A percentile compares a stretch with the other conserved stretches of the same genome.
phyloP scores from a whole-genome alignment of 1,140 invertebrate species.

The Drosophila pseudoobscura region DNA sequence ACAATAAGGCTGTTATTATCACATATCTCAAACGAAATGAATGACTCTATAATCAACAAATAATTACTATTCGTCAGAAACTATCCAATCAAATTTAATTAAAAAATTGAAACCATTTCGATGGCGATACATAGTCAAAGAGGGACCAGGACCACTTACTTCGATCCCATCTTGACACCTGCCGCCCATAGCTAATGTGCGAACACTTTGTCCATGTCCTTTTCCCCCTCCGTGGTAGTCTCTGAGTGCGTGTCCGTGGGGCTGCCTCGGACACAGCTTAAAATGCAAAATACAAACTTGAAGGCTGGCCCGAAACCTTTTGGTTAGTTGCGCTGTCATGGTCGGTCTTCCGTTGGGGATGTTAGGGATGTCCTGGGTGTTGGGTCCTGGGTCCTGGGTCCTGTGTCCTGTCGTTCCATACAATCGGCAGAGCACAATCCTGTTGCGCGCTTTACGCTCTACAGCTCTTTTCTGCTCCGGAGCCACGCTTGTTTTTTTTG shows the following conservation, averaged over 20 bases:
- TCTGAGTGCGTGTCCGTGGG: constrained; percentile 4
- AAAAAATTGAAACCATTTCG: constrained; percentile 9
- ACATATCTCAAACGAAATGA: too few species aligned
- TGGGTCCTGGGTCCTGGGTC: constrained; percentile 23
- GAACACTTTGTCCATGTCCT: constrained; percentile 16
- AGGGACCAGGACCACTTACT: neutral
- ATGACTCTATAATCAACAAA: too few species aligned
- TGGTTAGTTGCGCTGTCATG: constrained; percentile 75
- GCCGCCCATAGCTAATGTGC: constrained; percentile 44
- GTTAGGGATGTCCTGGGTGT: constrained; percentile 26
- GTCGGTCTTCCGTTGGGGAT: constrained; percentile 8
- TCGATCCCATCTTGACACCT: constrained; percentile 24
- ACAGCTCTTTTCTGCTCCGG: constrained; percentile 57
- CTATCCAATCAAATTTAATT: too few species aligned
- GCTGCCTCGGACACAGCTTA: constrained; percentile 57
- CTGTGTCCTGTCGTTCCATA: constrained; percentile 24
- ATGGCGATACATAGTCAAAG: constrained; percentile 19
- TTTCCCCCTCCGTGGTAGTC: too few species aligned
- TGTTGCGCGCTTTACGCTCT: constrained; percentile 71
- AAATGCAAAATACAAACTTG: constrained; percentile 74
- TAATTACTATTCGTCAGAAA: too few species aligned
- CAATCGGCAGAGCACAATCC: constrained; percentile 53
- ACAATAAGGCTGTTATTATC: too few species aligned
- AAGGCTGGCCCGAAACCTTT: constrained; percentile 60
- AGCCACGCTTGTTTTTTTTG: constrained; percentile 51